Conservation (phyloP, 2,113 vertebrate genomes). For the Cavia porcellus region DNA sequence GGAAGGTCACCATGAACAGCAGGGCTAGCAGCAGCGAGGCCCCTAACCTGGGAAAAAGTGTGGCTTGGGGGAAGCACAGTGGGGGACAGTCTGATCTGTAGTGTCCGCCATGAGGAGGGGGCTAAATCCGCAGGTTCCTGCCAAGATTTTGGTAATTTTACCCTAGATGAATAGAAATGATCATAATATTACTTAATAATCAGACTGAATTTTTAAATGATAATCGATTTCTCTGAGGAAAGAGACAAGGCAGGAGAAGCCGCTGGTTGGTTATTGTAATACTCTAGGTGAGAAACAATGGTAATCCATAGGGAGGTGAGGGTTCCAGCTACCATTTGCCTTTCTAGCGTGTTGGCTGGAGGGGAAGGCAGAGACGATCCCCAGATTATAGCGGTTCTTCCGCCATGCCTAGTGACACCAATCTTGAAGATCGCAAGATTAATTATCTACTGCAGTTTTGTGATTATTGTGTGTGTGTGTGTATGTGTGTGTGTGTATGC, state of each 20-base stretch:
- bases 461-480: not conserved
- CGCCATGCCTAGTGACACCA: not conserved
- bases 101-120: not conserved
- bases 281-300: not conserved
- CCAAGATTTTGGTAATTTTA: not conserved
- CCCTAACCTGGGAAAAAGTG: not conserved
- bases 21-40: not conserved
- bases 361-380: too few species aligned
- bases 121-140: not conserved
- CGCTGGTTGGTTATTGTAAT: too few species aligned
- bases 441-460: not conserved
- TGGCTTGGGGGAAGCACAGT: fast-evolving
- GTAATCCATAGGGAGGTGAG: not conserved
- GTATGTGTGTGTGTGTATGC: not conserved
- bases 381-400: not conserved
- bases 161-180: not conserved
- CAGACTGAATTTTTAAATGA: not conserved
- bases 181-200: not conserved
- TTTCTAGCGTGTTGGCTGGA: not conserved
- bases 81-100: not conserved
- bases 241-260: not conserved
- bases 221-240: not conserved
- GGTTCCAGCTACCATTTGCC: not conserved
- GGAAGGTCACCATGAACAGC: not conserved
- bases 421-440: not conserved